Evolutionary conservation across 2,113 vertebrate genomes (phyloP), one percentile per base, ranked within the genome.

Genomic region (Epinephelus cyanopodus): DNA sequence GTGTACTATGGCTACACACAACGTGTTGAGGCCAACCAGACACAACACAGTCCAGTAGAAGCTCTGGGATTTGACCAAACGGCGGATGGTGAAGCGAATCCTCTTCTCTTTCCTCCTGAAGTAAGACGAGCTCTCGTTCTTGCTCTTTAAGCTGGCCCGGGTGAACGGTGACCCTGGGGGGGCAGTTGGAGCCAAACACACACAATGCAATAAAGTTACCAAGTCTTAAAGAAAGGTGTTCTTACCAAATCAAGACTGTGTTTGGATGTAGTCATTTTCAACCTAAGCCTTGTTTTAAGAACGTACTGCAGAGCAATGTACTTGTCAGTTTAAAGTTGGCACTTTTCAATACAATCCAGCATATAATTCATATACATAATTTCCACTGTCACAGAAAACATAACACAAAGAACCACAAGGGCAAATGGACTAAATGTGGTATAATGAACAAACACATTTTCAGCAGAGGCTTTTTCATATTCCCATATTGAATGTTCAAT

Each of bases 31-130:
- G 33, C 97, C 97, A 5, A 99, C 98, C 69, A 99, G 96, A 0
- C 97, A 99, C 84, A 99, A 92, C 60, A 99, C 98, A 0, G 94
- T 95, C 98, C 98, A 99, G 93, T 99, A 99, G 95, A 99, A 99
- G 92, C 96, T 96, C 94, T 99, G 98, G 0, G 97, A 97, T 89
- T 99, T 99, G 91, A 99, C 98, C 96, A 99, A 96, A 67, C 95
- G 97, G 0, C 98, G 96, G 81, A 99, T 97, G 91, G 97, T 98
- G 93, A 99, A 99, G 9, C 98, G 97, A 60, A 99, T 94, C 94
- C 98, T 96, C 87, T 99, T 99, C 93, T 98, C 98, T 83, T 99
- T 99, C 84, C 98, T 95, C 70, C 95, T 95, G 87, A 99, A 96
- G 93, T 99, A 99, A 0, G 97, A 98, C 0, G 97, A 97, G 94